Percentiles rank a stretch among this genome's conserved stretches.
These are phyloP conservation scores for Lerema accius DNA, from an alignment of 1,140 invertebrate genomes.

Conservation along the genomic window DNA sequence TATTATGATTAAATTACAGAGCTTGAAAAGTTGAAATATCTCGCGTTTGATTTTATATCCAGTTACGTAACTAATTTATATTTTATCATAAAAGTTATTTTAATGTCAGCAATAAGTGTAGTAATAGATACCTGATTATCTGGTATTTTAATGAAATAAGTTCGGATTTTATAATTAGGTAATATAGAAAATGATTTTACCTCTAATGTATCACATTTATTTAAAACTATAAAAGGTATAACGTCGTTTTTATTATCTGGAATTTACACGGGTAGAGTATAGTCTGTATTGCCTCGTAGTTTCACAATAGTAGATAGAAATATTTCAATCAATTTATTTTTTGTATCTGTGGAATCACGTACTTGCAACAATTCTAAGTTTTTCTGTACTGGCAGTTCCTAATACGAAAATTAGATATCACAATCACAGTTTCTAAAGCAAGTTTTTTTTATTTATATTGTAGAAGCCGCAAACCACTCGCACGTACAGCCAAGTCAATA, in stretches of 20 bases:
- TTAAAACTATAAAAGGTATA: no score
- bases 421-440: slow-evolving; percentile 12
- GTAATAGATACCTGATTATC: no score
- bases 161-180: no score
- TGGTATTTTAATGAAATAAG: no score
- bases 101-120: not conserved
- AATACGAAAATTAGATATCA: slow-evolving; percentile 10
- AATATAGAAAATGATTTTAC: no score
- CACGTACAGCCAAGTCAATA: slow-evolving; percentile 26
- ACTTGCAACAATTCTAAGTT: slow-evolving; percentile 2
- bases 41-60: not conserved
- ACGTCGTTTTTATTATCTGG: no score
- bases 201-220: no score
- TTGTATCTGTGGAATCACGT: not conserved
- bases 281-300: no score
- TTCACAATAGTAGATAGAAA: not conserved
- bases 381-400: slow-evolving; percentile 7
- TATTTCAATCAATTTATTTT: slow-evolving; percentile 2
- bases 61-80: not conserved
- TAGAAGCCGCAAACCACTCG: slow-evolving; percentile 14
- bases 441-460: slow-evolving; percentile 9
- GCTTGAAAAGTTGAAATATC: not conserved
- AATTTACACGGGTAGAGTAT: no score
- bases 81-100: not conserved
- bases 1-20: not conserved